A percentile compares a stretch with the other conserved stretches of the same genome.
phyloP scores from a whole-genome alignment of 2,113 vertebrate species.

The Notothenia rossii region DNA sequence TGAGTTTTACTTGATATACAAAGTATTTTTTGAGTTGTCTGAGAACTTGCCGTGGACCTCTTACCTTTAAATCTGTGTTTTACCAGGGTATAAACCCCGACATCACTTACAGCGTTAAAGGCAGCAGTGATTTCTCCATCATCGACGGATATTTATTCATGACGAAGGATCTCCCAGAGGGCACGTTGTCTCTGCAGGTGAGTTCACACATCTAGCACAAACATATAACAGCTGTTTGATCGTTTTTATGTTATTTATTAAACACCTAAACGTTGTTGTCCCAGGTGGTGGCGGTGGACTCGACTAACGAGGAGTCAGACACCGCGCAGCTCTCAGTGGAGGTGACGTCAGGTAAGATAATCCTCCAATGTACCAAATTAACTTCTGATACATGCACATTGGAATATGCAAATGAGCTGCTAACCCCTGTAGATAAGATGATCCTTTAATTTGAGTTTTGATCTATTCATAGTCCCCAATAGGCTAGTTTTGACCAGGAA shows the following conservation, averaged over 20 bases:
- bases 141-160: conserved; percentile 82
- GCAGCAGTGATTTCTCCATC: conserved; percentile 73
- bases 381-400: too few relatives aligned
- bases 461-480: too few relatives aligned
- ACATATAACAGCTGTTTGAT: not conserved
- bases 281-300: conserved; percentile 77
- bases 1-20: not conserved
- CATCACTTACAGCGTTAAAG: conserved; percentile 80
- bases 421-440: too few relatives aligned
- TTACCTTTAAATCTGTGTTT: conserved; percentile 12
- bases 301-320: conserved; percentile 42
- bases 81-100: conserved; percentile 86
- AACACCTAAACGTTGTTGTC: not conserved
- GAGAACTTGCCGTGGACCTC: not conserved
- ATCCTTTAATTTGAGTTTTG: too few relatives aligned
- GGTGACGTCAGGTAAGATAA: conserved; percentile 71
- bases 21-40: not conserved
- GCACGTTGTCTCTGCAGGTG: conserved; percentile 58
- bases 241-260: not conserved
- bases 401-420: too few relatives aligned
- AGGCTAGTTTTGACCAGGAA: too few relatives aligned
- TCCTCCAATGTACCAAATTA: not conserved
- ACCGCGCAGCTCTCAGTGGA: conserved; percentile 62
- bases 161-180: conserved; percentile 22
- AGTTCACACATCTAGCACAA: conserved; percentile 15